Base-by-base conservation (phyloP, 2,113 vertebrate genomes). In the Isurus oxyrinchus region DNA sequence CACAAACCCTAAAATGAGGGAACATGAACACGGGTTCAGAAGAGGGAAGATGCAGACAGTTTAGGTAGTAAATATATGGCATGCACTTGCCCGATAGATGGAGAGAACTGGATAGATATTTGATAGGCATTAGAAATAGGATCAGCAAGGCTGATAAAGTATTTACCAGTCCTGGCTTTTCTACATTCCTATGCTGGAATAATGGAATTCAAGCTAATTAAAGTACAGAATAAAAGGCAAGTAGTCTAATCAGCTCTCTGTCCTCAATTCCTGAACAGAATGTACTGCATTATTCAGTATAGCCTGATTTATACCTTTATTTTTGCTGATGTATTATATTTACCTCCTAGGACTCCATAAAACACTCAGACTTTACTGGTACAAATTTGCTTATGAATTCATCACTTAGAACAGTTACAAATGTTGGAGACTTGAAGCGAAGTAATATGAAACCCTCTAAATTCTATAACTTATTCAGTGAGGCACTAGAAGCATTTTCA, bases 211-310 rank as follows among this genome's bases (percentile, higher is more conserved):
- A 59, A 91, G 14, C 88, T 91, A 91, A 91, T 91, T 91, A 91
- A 91, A 91, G 31, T 14, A 91, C 88, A 91, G 14, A 91, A 91
- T 91, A 91, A 91, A 57, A 91, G 55, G 55, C 55, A 13, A 61
- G 88, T 59, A 59, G 55, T 91, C 61, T 91, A 91, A 59, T 59
- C 88, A 91, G 88, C 88, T 91, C 88, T 91, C 55, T 91, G 55
- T 91, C 88, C 49, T 88, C 21, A 55, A 88, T 88, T 53, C 57
- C 13, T 35, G 31, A 35, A 91, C 57, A 91, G 55, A 59, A 19
- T 59, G 55, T 35, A 91, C 13, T 35, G 88, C 55, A 91, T 91
- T 91, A 59, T 59, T 91, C 88, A 91, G n/a, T 88, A 55, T 25
- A 6, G 25, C 23, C 25, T 13, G 88, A 59, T 91, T 59, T 84